phyloP scores from a whole-genome alignment of 2,888 invertebrate species.

The Drosophila antonietae region DNA sequence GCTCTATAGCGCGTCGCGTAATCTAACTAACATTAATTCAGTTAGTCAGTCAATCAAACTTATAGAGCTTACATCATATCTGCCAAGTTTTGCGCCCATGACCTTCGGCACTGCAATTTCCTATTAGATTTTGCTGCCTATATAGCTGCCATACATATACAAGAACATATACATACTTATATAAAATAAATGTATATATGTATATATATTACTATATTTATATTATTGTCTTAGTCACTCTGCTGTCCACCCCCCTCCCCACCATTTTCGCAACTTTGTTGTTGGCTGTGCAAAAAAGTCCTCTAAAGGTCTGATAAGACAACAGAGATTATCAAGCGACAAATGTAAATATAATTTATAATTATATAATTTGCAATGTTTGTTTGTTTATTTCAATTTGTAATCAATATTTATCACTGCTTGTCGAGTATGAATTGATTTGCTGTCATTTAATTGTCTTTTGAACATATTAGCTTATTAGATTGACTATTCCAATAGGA shows the following conservation, averaged over 20 bases:
- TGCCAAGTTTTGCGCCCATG: background rate
- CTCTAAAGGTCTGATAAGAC: conserved; percentile 6
- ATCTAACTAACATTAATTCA: background rate
- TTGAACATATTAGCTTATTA: background rate
- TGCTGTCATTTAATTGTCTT: background rate
- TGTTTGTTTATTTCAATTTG: background rate
- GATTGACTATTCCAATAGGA: background rate
- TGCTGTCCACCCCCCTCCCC: background rate
- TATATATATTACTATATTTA: background rate
- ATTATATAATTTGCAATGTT: conserved; percentile 11
- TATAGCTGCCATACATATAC: background rate
- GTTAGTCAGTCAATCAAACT: background rate
- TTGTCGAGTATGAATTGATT: background rate
- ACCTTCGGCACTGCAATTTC: conserved; percentile 1
- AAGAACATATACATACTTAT: background rate
- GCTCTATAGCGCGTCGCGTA: background rate
- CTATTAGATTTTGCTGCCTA: conserved; percentile 1
- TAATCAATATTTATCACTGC: conserved; percentile 3
- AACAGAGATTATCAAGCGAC: background rate
- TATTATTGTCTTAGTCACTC: conserved; percentile 4
- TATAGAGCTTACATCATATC: conserved; percentile 7
- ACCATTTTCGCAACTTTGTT: background rate
- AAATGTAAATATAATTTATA: conserved; percentile 10
- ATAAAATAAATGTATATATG: background rate
- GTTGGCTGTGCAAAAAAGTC: background rate